Evolutionary conservation across 2,888 invertebrate genomes (phyloP), one percentile per base, ranked within the genome.

Genomic region (Metacarcinus magister): DNA sequence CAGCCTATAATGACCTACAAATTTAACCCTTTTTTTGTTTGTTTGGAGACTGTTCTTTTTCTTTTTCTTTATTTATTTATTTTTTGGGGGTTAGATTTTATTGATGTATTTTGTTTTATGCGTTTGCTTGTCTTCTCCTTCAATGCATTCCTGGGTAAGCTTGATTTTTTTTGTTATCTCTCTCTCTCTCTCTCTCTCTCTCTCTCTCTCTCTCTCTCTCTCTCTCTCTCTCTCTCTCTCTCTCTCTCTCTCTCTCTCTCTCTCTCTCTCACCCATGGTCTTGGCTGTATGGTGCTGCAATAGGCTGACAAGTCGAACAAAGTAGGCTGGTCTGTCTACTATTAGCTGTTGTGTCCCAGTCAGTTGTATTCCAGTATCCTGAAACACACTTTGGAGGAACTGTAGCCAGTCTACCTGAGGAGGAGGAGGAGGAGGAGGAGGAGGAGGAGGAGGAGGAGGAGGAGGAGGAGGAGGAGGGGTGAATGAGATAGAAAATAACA

Each of bases 361-460:
- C 13, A 96, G 28, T 2, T 92, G 89, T 82, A 95, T 87, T 39
- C 92, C 92, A 5, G 94, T 95, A 3, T 19, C 95, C 10, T 67
- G 13, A 90, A 95, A 96, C 8, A 94, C 32, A 8, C 48, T 28
- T 32, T 75, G 91, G 39, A 96, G 32, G 67, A 91, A 95, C 44
- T 32, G 13, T 89, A 95, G 48, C 96, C 96, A 96, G 43, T 95
- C 87, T n/a, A 95, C 46, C 96, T 96, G 92, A 5, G 46, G 13
- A n/a, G 67, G 28, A 46, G 67, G 7, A 92, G 44, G 75, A 67
- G 48, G 3, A 2, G 28, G 23, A 43, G 39, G 7, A n/a, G 23
- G 7, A 0, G 48, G 48, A 48, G 23, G 2, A n/a, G 75, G 28
- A 75, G 28, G 19, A n/a, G n/a, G 19, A 7, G 75, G n/a, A 75